A percentile compares a stretch with the other conserved stretches of the same genome.
phyloP scores from a whole-genome alignment of 2,113 vertebrate genomes.

The Manacus vitellinus region DNA sequence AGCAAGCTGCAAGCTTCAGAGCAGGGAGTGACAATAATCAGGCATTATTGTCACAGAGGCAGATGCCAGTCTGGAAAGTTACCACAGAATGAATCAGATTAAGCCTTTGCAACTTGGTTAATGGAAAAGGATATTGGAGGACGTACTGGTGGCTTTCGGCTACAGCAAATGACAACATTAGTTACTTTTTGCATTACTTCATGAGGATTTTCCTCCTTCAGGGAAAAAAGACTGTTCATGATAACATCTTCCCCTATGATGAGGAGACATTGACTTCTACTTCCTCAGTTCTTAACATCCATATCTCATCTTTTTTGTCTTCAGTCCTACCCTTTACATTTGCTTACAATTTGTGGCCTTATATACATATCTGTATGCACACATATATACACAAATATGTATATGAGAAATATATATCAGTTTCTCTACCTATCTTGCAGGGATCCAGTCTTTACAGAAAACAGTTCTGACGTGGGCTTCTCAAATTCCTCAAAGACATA shows the following conservation, averaged over 20 bases:
- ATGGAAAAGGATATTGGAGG: not conserved
- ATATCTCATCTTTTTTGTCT: not conserved
- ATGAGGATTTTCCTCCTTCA: not conserved
- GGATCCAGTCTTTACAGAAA: not conserved
- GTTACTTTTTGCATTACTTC: not conserved
- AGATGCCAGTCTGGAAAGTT: not conserved
- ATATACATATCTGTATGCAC: not conserved
- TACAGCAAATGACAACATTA: not conserved
- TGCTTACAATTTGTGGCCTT: not conserved
- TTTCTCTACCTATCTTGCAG: not conserved
- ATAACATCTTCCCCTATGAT: not conserved
- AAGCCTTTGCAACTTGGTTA: not conserved
- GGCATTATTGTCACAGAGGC: not conserved
- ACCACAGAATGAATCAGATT: not conserved
- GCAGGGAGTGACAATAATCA: not conserved
- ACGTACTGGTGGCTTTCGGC: not conserved
- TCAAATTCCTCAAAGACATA: not conserved
- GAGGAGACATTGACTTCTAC: not conserved
- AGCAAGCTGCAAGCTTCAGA: not conserved
- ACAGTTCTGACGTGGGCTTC: not conserved
- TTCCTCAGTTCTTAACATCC: not conserved
- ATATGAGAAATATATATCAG: not conserved
- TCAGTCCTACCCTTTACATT: not conserved
- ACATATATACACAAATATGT: accelerated
- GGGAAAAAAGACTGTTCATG: not conserved